Conservation (phyloP, 2,797 vertebrate species). For the Neopelma chrysocephalum region DNA sequence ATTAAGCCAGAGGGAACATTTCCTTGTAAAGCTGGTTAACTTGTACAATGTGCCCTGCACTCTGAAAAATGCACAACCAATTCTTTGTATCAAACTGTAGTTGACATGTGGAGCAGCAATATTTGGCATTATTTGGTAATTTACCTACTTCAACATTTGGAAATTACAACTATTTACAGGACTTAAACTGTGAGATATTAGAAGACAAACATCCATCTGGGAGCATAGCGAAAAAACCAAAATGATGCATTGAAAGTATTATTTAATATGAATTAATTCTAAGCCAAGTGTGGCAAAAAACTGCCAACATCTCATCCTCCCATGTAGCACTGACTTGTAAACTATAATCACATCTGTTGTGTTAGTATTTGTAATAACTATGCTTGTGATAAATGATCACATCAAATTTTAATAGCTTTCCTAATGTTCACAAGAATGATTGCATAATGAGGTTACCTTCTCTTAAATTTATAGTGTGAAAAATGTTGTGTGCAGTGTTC, state of each 20-base stretch:
- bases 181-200: not conserved
- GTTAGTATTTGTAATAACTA: constrained; percentile 17
- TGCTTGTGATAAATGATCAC: constrained; percentile 1
- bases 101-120: not conserved
- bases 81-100: not conserved
- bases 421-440: constrained; percentile 8
- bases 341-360: constrained; percentile 35
- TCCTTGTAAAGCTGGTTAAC: not conserved
- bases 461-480: not conserved
- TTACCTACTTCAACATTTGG: not conserved
- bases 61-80: not conserved
- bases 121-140: not conserved
- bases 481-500: not conserved
- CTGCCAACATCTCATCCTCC: constrained; percentile 18
- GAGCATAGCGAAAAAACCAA: not conserved
- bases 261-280: constrained; percentile 21
- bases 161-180: not conserved
- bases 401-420: constrained; percentile 39
- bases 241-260: constrained; percentile 17
- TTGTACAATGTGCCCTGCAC: not conserved
- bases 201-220: constrained; percentile 21
- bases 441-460: constrained; percentile 9
- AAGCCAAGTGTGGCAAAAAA: constrained; percentile 40
- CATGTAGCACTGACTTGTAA: constrained; percentile 26
- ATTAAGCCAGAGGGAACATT: not conserved